Evolutionary conservation across 2,888 invertebrate genomes (phyloP).

Genomic region (Pollenia angustigena): DNA sequence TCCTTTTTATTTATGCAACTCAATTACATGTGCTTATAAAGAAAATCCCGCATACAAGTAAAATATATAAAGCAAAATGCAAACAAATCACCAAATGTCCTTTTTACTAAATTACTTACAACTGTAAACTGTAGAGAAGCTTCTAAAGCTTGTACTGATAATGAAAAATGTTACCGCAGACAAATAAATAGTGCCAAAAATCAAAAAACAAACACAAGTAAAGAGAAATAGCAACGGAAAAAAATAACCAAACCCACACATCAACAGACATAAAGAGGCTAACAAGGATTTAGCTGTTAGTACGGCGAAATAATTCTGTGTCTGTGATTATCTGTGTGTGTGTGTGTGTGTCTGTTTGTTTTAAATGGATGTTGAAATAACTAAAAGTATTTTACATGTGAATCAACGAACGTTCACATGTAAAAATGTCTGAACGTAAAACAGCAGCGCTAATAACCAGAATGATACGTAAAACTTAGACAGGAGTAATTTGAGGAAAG

Average conservation of each 20-base stretch:
- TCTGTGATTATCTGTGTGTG: constrained; percentile 5
- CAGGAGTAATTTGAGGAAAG: constrained; percentile 36
- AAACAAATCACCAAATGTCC: constrained; percentile 67
- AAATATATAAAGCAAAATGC: constrained; percentile 60
- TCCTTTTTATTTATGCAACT: neutral
- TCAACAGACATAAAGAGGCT: constrained; percentile 34
- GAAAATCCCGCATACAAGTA: constrained; percentile 18
- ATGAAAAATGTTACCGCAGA: constrained; percentile 69
- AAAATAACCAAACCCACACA: constrained; percentile 18
- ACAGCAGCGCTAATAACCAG: constrained; percentile 37
- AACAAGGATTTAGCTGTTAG: constrained; percentile 21
- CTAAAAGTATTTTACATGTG: constrained; percentile 21
- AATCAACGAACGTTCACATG: neutral
- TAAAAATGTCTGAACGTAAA: constrained; percentile 15
- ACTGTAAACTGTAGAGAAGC: constrained; percentile 39
- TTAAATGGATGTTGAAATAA: constrained; percentile 54
- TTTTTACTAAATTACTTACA: constrained; percentile 52
- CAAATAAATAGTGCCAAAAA: constrained; percentile 64
- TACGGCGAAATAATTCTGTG: neutral
- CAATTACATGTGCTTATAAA: constrained; percentile 21
- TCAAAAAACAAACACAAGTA: constrained; percentile 20
- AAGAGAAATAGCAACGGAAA: neutral
- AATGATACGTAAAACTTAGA: constrained; percentile 42
- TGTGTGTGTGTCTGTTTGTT: neutral
- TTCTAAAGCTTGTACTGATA: constrained; percentile 62